Evolutionary conservation across 2,888 invertebrate genomes (phyloP).

Genomic region (Papilio elwesi): DNA sequence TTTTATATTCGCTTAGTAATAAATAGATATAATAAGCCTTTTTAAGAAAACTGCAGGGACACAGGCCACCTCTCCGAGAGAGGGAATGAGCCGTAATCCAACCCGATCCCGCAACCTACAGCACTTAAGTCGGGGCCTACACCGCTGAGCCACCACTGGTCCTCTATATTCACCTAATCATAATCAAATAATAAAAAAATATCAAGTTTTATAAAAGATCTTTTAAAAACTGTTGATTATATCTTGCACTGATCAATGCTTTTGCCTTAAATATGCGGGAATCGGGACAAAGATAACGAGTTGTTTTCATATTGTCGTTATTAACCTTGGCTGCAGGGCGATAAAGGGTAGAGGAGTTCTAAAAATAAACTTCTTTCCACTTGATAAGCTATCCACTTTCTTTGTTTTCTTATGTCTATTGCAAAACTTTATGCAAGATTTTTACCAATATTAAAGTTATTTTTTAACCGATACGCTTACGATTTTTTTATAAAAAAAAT

Average conservation of each 20-base stretch:
- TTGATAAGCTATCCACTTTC: slow-evolving; percentile 23
- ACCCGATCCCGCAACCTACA: too few relatives aligned
- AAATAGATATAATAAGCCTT: too few relatives aligned
- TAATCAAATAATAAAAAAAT: neutral
- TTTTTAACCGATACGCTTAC: neutral
- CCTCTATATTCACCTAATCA: neutral
- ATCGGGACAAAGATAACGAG: slow-evolving; percentile 31
- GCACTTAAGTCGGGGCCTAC: too few relatives aligned
- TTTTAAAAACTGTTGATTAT: neutral
- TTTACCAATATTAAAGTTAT: neutral
- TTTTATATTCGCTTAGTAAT: neutral
- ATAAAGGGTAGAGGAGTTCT: slow-evolving; percentile 34
- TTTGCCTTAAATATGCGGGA: slow-evolving; percentile 20
- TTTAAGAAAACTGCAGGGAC: too few relatives aligned
- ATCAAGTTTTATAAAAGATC: neutral
- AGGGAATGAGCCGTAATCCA: too few relatives aligned
- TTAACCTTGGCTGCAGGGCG: slow-evolving; percentile 37
- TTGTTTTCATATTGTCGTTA: slow-evolving; percentile 25
- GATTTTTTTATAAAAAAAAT: too few relatives aligned
- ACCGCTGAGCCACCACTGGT: too few relatives aligned
- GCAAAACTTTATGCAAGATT: neutral
- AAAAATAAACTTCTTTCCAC: slow-evolving; percentile 34
- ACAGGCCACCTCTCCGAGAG: too few relatives aligned
- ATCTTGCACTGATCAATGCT: neutral
- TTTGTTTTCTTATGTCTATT: slow-evolving; percentile 27